Percentiles rank a stretch among this genome's conserved stretches.
Evolutionary conservation across 2,113 vertebrate genomes (phyloP).

Genomic region (Vombatus ursinus): DNA sequence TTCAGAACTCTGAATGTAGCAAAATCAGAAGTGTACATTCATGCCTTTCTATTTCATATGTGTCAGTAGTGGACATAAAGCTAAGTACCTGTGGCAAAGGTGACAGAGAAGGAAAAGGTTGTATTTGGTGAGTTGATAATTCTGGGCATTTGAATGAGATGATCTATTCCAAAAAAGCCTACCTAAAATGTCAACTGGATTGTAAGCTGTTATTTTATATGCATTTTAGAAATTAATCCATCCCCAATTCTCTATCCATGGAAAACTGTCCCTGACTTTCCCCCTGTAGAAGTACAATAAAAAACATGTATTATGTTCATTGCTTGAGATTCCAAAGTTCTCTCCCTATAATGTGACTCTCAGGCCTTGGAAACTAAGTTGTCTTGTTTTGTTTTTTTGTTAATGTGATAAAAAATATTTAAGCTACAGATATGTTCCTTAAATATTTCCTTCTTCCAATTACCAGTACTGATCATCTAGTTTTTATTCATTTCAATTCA

Average conservation of each 20-base stretch:
- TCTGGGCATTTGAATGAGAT: background rate
- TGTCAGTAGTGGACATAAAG: background rate
- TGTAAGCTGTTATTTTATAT: background rate
- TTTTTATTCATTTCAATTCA: constrained; percentile 5
- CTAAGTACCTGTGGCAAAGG: background rate
- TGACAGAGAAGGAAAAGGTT: background rate
- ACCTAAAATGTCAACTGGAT: background rate
- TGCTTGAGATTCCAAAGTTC: background rate
- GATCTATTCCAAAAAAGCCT: background rate
- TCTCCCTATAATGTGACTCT: background rate
- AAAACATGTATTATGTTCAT: background rate
- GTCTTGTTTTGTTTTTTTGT: background rate
- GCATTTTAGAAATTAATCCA: background rate
- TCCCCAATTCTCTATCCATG: background rate
- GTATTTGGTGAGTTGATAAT: background rate
- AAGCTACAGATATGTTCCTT: background rate
- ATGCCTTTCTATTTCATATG: too few relatives aligned
- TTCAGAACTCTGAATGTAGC: background rate
- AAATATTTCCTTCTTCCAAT: background rate
- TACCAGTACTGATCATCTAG: background rate
- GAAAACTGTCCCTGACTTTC: background rate
- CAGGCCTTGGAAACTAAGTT: background rate
- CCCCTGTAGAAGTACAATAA: background rate
- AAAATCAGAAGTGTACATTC: background rate
- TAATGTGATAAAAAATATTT: background rate